Conservation (phyloP, 2,797 vertebrate species). For the Cossypha niveicapilla region DNA sequence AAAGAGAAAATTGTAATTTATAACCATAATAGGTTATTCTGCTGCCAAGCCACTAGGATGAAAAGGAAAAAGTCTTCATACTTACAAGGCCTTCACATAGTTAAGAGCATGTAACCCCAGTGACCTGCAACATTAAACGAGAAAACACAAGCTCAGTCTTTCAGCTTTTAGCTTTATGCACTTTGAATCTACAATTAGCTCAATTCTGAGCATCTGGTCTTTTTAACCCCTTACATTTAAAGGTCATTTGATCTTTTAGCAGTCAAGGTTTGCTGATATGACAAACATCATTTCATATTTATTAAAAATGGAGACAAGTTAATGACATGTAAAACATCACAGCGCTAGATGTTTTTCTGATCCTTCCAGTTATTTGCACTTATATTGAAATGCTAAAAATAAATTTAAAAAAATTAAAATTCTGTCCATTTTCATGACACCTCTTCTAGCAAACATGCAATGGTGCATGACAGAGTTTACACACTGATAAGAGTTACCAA, state of each 20-base stretch:
- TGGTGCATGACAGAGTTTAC: background rate
- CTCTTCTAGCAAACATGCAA: background rate
- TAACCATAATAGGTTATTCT: background rate
- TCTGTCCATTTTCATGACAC: background rate
- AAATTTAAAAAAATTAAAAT: background rate
- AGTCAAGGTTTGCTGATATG: background rate
- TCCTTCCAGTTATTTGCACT: background rate
- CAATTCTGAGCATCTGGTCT: slow-evolving; percentile 39
- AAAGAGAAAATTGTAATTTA: slow-evolving; percentile 54
- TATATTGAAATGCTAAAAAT: background rate
- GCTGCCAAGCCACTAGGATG: background rate
- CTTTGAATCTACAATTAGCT: slow-evolving; percentile 43
- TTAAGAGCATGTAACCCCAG: background rate
- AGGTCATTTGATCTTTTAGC: background rate
- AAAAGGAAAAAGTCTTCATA: slow-evolving; percentile 12
- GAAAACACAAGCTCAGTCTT: slow-evolving; percentile 14
- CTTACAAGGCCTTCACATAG: background rate
- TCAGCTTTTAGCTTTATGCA: background rate
- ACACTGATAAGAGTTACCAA: background rate
- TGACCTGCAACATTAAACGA: slow-evolving; percentile 25
- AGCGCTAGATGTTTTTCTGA: background rate
- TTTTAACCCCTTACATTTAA: slow-evolving; percentile 33
- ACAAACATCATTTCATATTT: slow-evolving; percentile 7
- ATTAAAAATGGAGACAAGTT: background rate
- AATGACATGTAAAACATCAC: background rate